Evolutionary conservation across 1,140 invertebrate genomes (phyloP).

Genomic region (Hycleus phaleratus): DNA sequence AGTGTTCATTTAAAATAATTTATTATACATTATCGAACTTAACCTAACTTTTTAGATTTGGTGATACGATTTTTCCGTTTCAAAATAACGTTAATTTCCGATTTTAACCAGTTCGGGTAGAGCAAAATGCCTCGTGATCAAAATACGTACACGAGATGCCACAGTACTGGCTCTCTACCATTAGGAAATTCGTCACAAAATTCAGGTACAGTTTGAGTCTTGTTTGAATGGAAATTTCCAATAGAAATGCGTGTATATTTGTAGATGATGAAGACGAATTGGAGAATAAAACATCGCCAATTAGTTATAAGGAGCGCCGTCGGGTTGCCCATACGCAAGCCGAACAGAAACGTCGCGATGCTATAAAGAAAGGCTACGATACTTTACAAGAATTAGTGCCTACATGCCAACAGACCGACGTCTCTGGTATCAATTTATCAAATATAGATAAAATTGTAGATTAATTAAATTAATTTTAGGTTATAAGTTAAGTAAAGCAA

Average conservation of each 20-base stretch:
- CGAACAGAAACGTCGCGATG: conserved; percentile 93
- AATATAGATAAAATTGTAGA: background rate
- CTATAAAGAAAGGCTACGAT: conserved; percentile 94
- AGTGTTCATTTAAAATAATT: no score
- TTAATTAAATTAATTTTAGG: conserved; percentile 35
- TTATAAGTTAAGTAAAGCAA: conserved; percentile 94
- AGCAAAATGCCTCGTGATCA: conserved; percentile 12
- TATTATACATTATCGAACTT: no score
- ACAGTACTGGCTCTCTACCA: conserved; percentile 13
- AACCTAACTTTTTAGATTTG: no score
- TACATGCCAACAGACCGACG: conserved; percentile 80
- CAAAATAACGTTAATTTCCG: no score
- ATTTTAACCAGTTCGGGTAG: conserved; percentile 1
- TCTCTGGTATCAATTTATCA: conserved; percentile 45
- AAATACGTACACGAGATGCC: conserved; percentile 5
- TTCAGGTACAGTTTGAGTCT: background rate
- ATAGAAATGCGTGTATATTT: background rate
- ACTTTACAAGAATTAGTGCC: conserved; percentile 86
- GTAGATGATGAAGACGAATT: conserved; percentile 78
- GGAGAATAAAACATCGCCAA: conserved; percentile 61
- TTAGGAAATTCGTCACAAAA: conserved; percentile 24
- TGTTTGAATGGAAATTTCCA: no score
- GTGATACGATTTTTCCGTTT: no score
- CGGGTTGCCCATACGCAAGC: conserved; percentile 95
- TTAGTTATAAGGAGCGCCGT: conserved; percentile 88